Conservation (phyloP, 2,797 vertebrate genomes). For the Pseudochaenichthys georgianus region DNA sequence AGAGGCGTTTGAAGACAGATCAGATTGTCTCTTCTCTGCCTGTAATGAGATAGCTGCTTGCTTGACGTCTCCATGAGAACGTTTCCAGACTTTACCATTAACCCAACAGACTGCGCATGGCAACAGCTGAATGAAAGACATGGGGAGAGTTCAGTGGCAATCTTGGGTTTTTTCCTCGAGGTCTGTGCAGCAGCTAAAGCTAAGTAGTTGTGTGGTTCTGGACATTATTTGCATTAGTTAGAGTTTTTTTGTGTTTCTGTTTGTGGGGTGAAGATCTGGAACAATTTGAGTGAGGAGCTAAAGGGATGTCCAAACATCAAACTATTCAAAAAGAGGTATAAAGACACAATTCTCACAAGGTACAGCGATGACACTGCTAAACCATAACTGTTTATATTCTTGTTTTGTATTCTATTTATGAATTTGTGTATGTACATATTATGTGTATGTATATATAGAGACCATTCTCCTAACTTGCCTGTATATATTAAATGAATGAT, state of each 20-base stretch:
- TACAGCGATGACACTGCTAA: no score
- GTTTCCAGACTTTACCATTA: constrained; percentile 49
- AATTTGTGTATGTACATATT: no score
- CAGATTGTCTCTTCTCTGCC: constrained; percentile 46
- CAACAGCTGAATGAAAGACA: constrained; percentile 33
- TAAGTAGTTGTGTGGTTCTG: not conserved
- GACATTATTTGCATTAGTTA: not conserved
- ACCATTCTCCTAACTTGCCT: no score
- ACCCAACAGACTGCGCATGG: constrained; percentile 23
- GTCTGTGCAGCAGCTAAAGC: not conserved
- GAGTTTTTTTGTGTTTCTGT: not conserved
- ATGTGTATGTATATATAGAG: no score
- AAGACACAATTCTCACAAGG: no score
- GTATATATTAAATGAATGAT: no score
- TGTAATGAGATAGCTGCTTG: constrained; percentile 48
- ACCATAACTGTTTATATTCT: no score
- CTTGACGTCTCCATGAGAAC: constrained; percentile 55
- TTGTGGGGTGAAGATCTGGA: no score
- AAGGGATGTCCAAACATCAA: no score
- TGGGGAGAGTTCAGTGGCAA: not conserved
- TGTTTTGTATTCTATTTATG: no score
- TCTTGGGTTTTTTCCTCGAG: not conserved
- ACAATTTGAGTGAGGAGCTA: no score
- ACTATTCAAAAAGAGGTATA: no score
- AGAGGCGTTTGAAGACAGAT: constrained; percentile 39